A percentile compares a stretch with the other conserved stretches of the same genome.
phyloP scores from a whole-genome alignment of 2,113 vertebrate genomes.

The Eolophus roseicapilla region DNA sequence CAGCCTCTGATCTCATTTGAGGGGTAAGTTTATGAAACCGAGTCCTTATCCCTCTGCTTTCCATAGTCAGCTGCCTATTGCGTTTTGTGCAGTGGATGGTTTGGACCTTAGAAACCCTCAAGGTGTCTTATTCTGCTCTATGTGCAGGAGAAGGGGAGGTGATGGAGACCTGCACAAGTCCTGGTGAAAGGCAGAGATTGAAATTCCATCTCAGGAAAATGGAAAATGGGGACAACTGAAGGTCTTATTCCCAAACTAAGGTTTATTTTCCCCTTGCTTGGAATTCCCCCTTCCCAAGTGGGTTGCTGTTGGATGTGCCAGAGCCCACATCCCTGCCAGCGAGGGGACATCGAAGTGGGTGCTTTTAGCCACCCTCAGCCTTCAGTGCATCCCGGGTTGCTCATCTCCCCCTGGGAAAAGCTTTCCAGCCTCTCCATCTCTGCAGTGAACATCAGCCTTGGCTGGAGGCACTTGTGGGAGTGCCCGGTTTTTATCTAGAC shows the following conservation, averaged over 20 bases:
- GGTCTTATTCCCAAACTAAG: fast-evolving
- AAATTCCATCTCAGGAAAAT: neutral
- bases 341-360: fast-evolving
- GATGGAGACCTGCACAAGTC: neutral
- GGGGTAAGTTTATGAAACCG: neutral
- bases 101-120: neutral
- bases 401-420: neutral
- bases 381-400: neutral
- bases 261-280: fast-evolving
- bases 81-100: neutral
- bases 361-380: neutral
- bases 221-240: neutral
- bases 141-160: neutral
- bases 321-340: neutral
- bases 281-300: neutral
- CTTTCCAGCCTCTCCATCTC: neutral
- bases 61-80: neutral
- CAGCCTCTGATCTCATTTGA: conserved; percentile 40
- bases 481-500: neutral
- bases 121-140: neutral
- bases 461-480: neutral
- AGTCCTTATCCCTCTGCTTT: neutral
- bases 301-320: neutral
- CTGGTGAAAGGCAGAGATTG: neutral
- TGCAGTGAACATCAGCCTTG: neutral